phyloP scores from a whole-genome alignment of 2,113 vertebrate genomes.

The Alexandromys fortis region DNA sequence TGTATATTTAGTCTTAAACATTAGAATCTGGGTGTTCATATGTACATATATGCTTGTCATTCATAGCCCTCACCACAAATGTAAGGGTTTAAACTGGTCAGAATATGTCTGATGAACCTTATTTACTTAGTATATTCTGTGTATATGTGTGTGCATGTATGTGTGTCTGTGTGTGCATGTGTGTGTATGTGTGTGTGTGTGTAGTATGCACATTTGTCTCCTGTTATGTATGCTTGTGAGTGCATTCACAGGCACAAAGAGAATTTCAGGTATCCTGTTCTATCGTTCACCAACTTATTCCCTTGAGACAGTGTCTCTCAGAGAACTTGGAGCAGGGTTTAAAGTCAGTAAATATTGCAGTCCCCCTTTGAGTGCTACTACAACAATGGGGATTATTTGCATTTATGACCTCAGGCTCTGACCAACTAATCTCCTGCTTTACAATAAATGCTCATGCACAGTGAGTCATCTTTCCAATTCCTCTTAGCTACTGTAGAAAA shows the following conservation, averaged over 20 bases:
- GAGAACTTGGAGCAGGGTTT: background rate
- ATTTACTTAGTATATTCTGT: background rate
- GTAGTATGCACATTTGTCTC: background rate
- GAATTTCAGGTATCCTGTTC: background rate
- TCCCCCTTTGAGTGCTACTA: too few relatives aligned
- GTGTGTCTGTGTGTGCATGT: background rate
- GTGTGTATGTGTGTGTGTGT: background rate
- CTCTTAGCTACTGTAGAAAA: background rate
- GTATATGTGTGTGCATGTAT: background rate
- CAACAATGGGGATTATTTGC: accelerated
- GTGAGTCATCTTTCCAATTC: background rate
- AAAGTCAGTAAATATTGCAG: background rate
- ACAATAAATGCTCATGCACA: background rate
- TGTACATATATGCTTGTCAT: background rate
- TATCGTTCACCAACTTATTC: background rate
- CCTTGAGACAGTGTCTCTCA: background rate
- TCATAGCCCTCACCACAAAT: background rate
- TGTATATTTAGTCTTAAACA: background rate
- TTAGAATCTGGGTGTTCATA: accelerated
- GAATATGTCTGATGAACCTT: background rate
- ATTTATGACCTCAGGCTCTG: background rate
- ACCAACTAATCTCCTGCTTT: background rate
- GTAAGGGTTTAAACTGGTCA: background rate
- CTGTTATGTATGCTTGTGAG: background rate
- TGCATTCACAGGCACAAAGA: background rate